A percentile compares a stretch with the other conserved stretches of the same genome.
These are phyloP conservation scores for Oxygymnocypris stewartii DNA, from an alignment of 2,113 vertebrate species.

Conservation along the genomic window DNA sequence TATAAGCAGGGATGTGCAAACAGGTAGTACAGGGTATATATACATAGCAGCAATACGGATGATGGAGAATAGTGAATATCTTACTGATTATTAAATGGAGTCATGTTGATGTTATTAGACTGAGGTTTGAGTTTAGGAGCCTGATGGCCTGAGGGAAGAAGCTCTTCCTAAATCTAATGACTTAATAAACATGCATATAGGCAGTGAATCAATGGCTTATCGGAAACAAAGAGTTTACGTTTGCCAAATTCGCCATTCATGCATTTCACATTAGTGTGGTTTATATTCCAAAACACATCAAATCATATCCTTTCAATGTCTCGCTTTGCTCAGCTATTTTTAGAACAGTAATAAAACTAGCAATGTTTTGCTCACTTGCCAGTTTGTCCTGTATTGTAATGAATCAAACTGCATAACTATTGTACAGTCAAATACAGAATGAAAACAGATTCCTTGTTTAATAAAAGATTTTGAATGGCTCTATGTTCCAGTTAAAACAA, in stretches of 20 bases:
- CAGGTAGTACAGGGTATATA: too few relatives aligned
- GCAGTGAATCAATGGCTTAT: slow-evolving; percentile 35
- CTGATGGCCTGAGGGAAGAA: too few relatives aligned
- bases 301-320: slow-evolving; percentile 70
- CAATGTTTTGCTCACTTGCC: slow-evolving; percentile 56
- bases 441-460: not conserved
- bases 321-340: slow-evolving; percentile 60
- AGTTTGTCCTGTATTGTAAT: not conserved
- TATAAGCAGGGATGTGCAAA: too few relatives aligned
- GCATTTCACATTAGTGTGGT: slow-evolving; percentile 46
- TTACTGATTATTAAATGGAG: too few relatives aligned
- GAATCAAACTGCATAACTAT: not conserved
- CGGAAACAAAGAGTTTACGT: not conserved
- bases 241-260: slow-evolving; percentile 64
- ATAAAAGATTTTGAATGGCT: not conserved
- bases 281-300: slow-evolving; percentile 59
- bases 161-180: not conserved
- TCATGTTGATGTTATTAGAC: too few relatives aligned
- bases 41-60: too few relatives aligned
- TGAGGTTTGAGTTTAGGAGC: too few relatives aligned
- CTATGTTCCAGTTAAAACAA: not conserved
- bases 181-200: not conserved
- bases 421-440: not conserved
- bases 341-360: slow-evolving; percentile 61
- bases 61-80: too few relatives aligned